Evolutionary conservation across 2,888 invertebrate genomes (phyloP), one percentile per base, ranked within the genome.

Genomic region (Dioctria rufipes): DNA sequence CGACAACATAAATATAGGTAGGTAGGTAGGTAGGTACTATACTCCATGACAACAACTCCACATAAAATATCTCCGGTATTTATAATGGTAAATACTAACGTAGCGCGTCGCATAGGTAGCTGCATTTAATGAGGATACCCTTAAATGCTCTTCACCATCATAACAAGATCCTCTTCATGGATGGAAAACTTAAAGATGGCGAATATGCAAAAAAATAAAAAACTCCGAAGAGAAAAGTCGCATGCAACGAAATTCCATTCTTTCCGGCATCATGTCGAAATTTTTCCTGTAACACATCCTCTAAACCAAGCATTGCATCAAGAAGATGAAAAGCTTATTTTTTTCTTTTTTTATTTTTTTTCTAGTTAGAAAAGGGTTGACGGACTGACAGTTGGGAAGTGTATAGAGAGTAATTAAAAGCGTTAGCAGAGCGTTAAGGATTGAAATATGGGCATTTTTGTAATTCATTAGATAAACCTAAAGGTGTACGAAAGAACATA

Each of bases 111-210:
- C 25, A 25, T 13, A 58, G 58, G 58, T n/a, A 58, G 58, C 11
- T n/a, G 11, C 25, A 58, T 58, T 58, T 58, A 58, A 58, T 58
- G 58, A 58, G 58, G 58, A 58, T 58, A 58, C 58, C 58, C 25
- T 58, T 58, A 58, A 58, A 58, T 3, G 58, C 58, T 11, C 58
- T 58, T 58, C 11, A 58, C 58, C 5, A 2, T 4, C 6, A 51
- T 9, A 3, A 58, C 4, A 13, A 58, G 25, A 11, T 8, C 11
- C 58, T 58, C 58, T 58, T 58, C 3, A 11, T 58, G 11, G 58
- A 13, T 11, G 6, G 58, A n/a, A 58, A 13, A 13, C 58, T n/a
- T 58, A 11, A 58, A 58, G 58, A 58, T 3, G 11, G 25, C 8
- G 25, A 25, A 13, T 11, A 58, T 13, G 3, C 58, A 58, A 13